Evolutionary conservation across 2,113 vertebrate genomes (phyloP).

Genomic region (Dendrocopos noguchii): DNA sequence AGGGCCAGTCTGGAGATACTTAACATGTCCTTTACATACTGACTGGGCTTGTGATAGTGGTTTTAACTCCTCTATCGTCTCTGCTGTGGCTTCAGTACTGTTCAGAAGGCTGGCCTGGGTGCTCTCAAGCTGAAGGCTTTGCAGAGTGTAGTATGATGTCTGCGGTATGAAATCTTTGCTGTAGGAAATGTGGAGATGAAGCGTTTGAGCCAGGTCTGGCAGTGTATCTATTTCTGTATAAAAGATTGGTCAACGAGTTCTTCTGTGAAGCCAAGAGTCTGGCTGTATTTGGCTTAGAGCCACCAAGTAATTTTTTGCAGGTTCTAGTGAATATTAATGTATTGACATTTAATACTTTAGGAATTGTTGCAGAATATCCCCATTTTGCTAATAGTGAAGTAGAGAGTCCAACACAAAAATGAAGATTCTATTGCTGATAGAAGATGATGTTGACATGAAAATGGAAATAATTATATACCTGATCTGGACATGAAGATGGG

Average conservation of each 20-base stretch:
- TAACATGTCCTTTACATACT: not conserved
- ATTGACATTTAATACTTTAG: not conserved
- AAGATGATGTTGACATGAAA: not conserved
- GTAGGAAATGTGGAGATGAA: not conserved
- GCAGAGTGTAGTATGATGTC: not conserved
- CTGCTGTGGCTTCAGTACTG: not conserved
- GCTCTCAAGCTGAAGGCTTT: not conserved
- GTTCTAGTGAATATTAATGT: not conserved
- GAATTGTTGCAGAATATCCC: not conserved
- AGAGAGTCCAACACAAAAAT: not conserved
- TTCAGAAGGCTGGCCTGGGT: not conserved
- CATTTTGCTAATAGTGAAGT: not conserved
- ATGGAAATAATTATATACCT: not conserved
- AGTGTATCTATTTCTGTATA: rapidly evolving
- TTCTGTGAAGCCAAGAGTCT: not conserved
- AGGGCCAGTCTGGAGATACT: no score
- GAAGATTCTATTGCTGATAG: not conserved
- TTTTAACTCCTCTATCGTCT: not conserved
- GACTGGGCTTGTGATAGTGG: not conserved
- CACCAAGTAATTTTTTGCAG: constrained; percentile 13
- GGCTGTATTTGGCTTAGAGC: not conserved
- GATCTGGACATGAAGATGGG: no score
- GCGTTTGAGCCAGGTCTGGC: not conserved
- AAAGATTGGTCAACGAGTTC: not conserved
- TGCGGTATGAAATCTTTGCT: not conserved